Conservation (phyloP, 2,888 invertebrate species). For the Selenia dentaria region DNA sequence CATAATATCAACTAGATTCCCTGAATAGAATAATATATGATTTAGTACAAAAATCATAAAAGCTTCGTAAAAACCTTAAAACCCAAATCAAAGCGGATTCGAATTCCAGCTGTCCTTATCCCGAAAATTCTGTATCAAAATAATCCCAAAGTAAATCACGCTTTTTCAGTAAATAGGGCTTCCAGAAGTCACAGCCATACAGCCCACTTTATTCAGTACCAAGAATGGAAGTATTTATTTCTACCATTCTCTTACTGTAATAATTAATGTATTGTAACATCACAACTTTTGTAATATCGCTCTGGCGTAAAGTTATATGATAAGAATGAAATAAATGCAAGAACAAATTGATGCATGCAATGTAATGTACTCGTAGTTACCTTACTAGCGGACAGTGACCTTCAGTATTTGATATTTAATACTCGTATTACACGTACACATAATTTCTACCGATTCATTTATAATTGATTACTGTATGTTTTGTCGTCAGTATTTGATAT, state of each 20-base stretch:
- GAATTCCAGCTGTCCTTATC: background rate
- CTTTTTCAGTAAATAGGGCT: conserved; percentile 2
- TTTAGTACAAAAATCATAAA: too few relatives aligned
- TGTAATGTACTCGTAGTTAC: too few relatives aligned
- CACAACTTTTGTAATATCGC: conserved; percentile 40
- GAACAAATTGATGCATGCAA: too few relatives aligned
- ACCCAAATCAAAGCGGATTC: background rate
- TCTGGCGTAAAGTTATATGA: conserved; percentile 19
- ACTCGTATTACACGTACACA: too few relatives aligned
- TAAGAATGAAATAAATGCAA: too few relatives aligned
- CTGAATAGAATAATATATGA: too few relatives aligned
- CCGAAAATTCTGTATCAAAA: background rate
- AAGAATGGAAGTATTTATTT: conserved; percentile 41
- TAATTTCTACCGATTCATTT: too few relatives aligned
- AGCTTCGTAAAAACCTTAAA: background rate
- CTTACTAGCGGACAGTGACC: too few relatives aligned
- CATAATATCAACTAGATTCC: too few relatives aligned
- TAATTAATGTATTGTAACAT: conserved; percentile 49
- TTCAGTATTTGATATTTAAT: too few relatives aligned
- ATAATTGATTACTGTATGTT: too few relatives aligned
- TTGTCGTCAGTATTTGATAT: too few relatives aligned
- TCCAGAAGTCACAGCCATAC: background rate
- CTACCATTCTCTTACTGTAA: conserved; percentile 43
- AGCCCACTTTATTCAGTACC: conserved; percentile 5
- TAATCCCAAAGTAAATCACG: background rate